Evolutionary conservation across 2,113 vertebrate species (phyloP).

Genomic region (Microtus pennsylvanicus): DNA sequence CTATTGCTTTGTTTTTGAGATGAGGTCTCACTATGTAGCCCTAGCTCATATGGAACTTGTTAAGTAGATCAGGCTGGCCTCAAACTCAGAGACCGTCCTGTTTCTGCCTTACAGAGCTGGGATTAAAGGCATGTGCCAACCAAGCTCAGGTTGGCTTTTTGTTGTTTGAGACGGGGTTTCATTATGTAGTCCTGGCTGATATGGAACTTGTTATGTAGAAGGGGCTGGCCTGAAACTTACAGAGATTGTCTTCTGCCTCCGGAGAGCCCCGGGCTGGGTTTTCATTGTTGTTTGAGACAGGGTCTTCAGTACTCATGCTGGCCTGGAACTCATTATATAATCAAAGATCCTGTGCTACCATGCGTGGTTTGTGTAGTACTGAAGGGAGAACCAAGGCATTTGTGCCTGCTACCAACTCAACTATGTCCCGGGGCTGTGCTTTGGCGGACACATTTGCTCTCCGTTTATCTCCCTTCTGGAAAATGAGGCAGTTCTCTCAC

Average conservation of each 20-base stretch:
- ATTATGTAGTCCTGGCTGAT: not conserved
- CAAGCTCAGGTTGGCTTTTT: not conserved
- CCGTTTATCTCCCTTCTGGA: not conserved
- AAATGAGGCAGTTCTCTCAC: not conserved
- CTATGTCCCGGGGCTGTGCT: not conserved
- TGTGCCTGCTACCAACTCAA: too few species aligned
- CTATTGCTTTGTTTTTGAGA: not conserved
- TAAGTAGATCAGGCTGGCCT: not conserved
- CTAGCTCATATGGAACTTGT: not conserved
- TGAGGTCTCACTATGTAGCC: not conserved
- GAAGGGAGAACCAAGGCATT: not conserved
- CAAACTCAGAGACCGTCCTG: not conserved
- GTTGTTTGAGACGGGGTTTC: not conserved
- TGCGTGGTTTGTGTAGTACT: not conserved
- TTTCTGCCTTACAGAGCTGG: not conserved
- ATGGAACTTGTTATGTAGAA: not conserved
- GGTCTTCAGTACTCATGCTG: not conserved
- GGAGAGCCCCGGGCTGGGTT: not conserved
- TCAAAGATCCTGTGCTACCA: not conserved
- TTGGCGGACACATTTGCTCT: not conserved
- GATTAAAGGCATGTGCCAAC: not conserved
- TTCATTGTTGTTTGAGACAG: not conserved
- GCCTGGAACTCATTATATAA: not conserved
- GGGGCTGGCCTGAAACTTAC: too few species aligned
- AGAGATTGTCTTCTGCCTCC: not conserved